Conservation (phyloP, 2,113 vertebrate species). For the Mastomys coucha region DNA sequence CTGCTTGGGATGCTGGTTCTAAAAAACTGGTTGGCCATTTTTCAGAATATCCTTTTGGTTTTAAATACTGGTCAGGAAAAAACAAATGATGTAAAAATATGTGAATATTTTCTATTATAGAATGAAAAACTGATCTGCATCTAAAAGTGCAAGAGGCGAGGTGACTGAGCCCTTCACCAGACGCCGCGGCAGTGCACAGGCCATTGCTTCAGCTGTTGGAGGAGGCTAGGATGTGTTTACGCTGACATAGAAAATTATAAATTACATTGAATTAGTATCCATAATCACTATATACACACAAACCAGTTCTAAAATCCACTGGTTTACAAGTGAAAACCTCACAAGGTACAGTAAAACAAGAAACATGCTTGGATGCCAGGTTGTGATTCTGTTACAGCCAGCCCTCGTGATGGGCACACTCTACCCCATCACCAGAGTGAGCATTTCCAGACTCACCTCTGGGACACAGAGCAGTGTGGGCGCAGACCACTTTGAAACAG, state of each 20-base stretch:
- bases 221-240: slow-evolving; percentile 87
- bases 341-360: slow-evolving; percentile 87
- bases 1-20: slow-evolving; percentile 88
- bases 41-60: slow-evolving; percentile 89
- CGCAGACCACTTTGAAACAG: slow-evolving; percentile 83
- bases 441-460: slow-evolving; percentile 82
- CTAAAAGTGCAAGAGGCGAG: slow-evolving; percentile 89
- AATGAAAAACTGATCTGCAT: slow-evolving; percentile 88
- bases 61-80: slow-evolving; percentile 91
- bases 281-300: slow-evolving; percentile 92
- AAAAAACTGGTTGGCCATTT: slow-evolving; percentile 88
- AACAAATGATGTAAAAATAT: slow-evolving; percentile 90
- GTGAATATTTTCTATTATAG: slow-evolving; percentile 87
- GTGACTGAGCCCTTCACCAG: slow-evolving; percentile 87
- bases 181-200: slow-evolving; percentile 86
- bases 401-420: slow-evolving; percentile 79
- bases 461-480: slow-evolving; percentile 72
- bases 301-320: slow-evolving; percentile 87
- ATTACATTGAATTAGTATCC: slow-evolving; percentile 92
- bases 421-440: slow-evolving; percentile 79
- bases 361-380: slow-evolving; percentile 86
- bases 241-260: slow-evolving; percentile 92
- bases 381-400: slow-evolving; percentile 77
- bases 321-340: slow-evolving; percentile 88
- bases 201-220: slow-evolving; percentile 90